Conservation (phyloP, 2,888 invertebrate species). For the Sicus ferrugineus region DNA sequence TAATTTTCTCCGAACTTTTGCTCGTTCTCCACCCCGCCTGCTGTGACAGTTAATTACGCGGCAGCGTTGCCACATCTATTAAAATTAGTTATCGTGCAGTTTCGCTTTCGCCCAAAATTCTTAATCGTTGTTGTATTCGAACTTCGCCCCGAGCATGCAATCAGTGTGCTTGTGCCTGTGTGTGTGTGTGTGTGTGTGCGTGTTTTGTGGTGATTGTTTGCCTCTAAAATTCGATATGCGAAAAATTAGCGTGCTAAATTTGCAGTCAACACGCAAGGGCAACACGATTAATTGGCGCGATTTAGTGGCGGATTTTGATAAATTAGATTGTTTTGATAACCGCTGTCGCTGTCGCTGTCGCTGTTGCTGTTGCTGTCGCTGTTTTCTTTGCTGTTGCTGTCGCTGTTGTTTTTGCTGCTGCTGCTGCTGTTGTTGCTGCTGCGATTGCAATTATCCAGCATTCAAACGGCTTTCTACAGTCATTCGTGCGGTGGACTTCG, state of each 20-base stretch:
- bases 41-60: slow-evolving; percentile 3
- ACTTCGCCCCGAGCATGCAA: background rate
- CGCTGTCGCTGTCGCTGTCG: background rate
- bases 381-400: background rate
- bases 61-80: background rate
- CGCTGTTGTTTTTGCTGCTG: background rate
- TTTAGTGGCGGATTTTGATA: background rate
- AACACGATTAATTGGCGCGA: background rate
- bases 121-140: no score
- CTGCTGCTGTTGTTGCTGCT: background rate
- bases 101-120: background rate
- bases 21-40: background rate
- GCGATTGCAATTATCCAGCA: no score
- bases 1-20: background rate
- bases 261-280: background rate
- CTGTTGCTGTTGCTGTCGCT: background rate
- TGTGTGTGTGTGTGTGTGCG: background rate
- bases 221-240: background rate
- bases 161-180: background rate
- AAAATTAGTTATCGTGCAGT: background rate
- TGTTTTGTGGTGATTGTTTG: background rate
- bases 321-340: background rate
- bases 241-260: slow-evolving; percentile 8
- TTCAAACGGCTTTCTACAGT: no score
- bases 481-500: no score